Evolutionary conservation across 2,797 vertebrate species (phyloP), one percentile per base, ranked within the genome.

Genomic region (Melanotaenia boesemani): DNA sequence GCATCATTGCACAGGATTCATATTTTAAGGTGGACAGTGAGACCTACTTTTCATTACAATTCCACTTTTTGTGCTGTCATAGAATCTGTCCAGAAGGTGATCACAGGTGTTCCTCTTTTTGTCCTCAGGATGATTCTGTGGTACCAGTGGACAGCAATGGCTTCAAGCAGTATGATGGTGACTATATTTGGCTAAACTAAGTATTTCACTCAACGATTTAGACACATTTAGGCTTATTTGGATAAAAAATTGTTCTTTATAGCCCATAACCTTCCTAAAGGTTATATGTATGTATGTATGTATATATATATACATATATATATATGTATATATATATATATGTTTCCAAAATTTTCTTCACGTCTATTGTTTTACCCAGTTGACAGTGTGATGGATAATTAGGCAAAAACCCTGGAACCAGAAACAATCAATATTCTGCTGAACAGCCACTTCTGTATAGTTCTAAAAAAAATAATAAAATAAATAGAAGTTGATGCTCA

Each of bases 141-240:
- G 94, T 99, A 75, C 94, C 96, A 75, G 93, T 85, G 74, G 96
- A 98, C 93, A 90, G 90, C 80, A 94, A 81, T 72, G 97, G 98
- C 82, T 98, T 98, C 91, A 96, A 97, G 77, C 95, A 96, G 6
- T 98, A 96, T 85, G 98, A 99, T 90, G 94, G 98, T 99, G 87
- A 95, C 95, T 24, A 30, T 30, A 30, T 30, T 30, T 30, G 5
- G 5, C 30, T 5, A 46, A 20, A 26, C 39, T 48, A 8, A 16
- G 7, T 54, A 32, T 63, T 9, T 34, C 55, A 28, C 77, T 77
- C 3, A 10, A 20, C 7, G 11, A 52, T 48, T 65, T 39, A 46
- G 36, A 34, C 36, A 11, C 16, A 26, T 26, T 56, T 28, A 67
- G 34, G 11, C 7, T 18, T 11, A 26, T 44, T 28, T 26, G 30